Base-by-base conservation (phyloP, 2,888 invertebrate species). In the Eurytoma adleriae region DNA sequence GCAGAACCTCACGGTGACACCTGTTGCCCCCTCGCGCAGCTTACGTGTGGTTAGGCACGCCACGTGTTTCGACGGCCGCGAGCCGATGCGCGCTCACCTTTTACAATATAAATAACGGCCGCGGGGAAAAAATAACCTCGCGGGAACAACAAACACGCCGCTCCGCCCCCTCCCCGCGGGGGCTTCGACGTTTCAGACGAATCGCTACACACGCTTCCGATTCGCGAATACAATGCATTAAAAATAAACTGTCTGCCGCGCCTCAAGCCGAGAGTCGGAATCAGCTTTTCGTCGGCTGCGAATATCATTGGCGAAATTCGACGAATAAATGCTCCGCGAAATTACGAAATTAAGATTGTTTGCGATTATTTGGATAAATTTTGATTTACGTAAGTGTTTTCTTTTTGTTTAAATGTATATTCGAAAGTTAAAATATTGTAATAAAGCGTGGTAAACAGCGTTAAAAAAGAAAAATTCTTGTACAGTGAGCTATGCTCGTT, bases 201-300 rank as follows among this genome's bases (percentile, higher is more conserved):
- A 18, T 62, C 13, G 40, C n/a, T 66, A 71, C 71, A 67, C n/a
- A 16, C 61, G 75, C 73, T 72, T 76, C n/a, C 68, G 68, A 80
- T 77, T 77, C 59, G 72, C 52, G 72, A 77, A 69, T 68, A 80
- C 57, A 66, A 77, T 69, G 77, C 68, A 80, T 68, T 80, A 80
- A 77, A 80, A 80, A 77, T 80, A 80, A 76, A 80, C 71, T 24
- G 59, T 18, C 56, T 7, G 50, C 24, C 54, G 48, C 13, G 30
- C 40, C 70, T 56, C 54, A 16, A 18, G 56, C 64, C 12, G n/a
- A 64, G 66, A 54, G 40, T 54, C 64, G 73, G 54, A 3, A 30
- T 24, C 27, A 10, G 54, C 10, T 16, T 24, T 24, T 54, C 56
- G 68, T 68, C 30, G 13, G 3, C n/a, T 27, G 24, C 54, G 54